Conservation (phyloP, 1,140 invertebrate species). For the Panulirus ornatus region DNA sequence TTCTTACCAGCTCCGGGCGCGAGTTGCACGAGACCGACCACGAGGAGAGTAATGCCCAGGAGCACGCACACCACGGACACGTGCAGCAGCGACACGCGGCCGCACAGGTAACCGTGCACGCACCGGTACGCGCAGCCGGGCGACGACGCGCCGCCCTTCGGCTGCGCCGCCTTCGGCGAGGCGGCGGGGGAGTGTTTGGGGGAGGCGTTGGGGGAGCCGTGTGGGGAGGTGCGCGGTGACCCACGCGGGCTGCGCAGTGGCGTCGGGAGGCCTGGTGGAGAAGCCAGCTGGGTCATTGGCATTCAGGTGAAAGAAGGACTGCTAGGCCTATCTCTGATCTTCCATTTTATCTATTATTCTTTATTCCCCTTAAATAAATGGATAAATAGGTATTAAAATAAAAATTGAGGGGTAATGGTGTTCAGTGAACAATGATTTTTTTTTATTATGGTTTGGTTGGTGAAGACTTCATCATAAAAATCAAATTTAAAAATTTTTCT, state of each 20-base stretch:
- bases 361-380: too few species aligned
- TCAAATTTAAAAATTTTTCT: too few species aligned
- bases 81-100: slow-evolving; percentile 85
- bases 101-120: slow-evolving; percentile 75
- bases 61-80: slow-evolving; percentile 86
- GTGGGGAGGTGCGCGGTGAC: slow-evolving; percentile 47
- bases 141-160: neutral
- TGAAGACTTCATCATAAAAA: too few species aligned
- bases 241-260: slow-evolving; percentile 58
- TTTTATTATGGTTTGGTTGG: too few species aligned
- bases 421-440: too few species aligned
- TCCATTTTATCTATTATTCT: too few species aligned
- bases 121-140: slow-evolving; percentile 62
- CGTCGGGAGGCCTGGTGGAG: slow-evolving; percentile 55
- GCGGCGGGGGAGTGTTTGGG: slow-evolving; percentile 63
- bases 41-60: slow-evolving; percentile 85
- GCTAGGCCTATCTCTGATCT: too few species aligned
- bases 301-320: too few species aligned
- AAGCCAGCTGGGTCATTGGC: neutral
- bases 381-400: too few species aligned
- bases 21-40: slow-evolving; percentile 89
- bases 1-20: slow-evolving; percentile 86
- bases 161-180: slow-evolving; percentile 17
- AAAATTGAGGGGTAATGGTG: too few species aligned
- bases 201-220: slow-evolving; percentile 44